phyloP scores from a whole-genome alignment of 2,888 invertebrate genomes.

The Conistra vaccinii region DNA sequence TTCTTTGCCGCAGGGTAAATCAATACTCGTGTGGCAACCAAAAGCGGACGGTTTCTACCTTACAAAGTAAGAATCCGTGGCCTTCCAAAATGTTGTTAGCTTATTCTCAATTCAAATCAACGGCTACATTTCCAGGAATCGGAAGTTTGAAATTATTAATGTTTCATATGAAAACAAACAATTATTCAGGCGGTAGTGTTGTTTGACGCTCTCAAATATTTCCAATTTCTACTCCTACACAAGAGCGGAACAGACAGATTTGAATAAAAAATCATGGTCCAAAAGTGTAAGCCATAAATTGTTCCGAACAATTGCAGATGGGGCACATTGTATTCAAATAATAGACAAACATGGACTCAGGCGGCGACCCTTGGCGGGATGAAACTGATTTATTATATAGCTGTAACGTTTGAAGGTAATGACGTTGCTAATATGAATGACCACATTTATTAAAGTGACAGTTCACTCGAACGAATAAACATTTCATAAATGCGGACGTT shows the following conservation, averaged over 20 bases:
- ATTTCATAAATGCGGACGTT: constrained; percentile 46
- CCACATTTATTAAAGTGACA: constrained; percentile 53
- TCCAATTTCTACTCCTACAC: constrained; percentile 26
- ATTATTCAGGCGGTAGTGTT: constrained; percentile 26
- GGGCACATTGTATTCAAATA: constrained; percentile 78
- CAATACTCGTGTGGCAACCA: constrained; percentile 80
- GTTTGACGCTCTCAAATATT: constrained; percentile 51
- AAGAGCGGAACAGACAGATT: constrained; percentile 55
- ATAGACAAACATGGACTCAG: constrained; percentile 75
- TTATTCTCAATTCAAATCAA: constrained; percentile 68
- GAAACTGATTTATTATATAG: constrained; percentile 66
- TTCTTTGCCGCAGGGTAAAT: constrained; percentile 81
- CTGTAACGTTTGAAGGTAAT: constrained; percentile 61
- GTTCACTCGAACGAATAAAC: constrained; percentile 22
- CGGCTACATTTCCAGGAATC: constrained; percentile 59
- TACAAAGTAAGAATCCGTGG: constrained; percentile 76
- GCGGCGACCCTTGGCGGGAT: constrained; percentile 61
- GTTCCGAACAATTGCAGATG: constrained; percentile 75
- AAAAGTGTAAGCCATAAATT: constrained; percentile 75
- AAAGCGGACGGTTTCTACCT: constrained; percentile 75
- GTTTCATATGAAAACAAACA: constrained; percentile 62
- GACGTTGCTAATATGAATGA: constrained; percentile 58
- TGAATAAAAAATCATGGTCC: constrained; percentile 59
- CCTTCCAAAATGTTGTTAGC: constrained; percentile 73
- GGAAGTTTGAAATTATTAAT: constrained; percentile 59